phyloP scores from a whole-genome alignment of 2,113 vertebrate species.

The Spermophilus dauricus region DNA sequence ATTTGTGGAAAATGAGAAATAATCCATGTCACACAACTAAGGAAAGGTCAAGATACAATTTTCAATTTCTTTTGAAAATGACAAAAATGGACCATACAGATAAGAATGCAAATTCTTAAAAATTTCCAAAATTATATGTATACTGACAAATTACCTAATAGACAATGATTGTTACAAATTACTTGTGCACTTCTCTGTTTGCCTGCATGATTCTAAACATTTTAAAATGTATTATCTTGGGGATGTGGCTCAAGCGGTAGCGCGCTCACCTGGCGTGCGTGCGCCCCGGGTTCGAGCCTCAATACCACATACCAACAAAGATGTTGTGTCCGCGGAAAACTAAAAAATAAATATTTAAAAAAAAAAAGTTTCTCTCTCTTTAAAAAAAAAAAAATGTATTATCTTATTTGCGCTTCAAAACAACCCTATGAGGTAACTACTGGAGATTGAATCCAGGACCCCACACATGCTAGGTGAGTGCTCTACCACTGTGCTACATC shows the following conservation, averaged over 20 bases:
- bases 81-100: not conserved
- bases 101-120: not conserved
- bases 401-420: slow-evolving; percentile 53
- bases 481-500: not conserved
- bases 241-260: too few relatives aligned
- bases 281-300: too few relatives aligned
- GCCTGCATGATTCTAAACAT: not conserved
- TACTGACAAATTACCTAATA: not conserved
- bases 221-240: slow-evolving; percentile 19
- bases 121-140: not conserved
- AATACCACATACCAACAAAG: too few relatives aligned
- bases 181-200: not conserved
- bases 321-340: too few relatives aligned
- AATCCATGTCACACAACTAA: not conserved
- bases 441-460: too few relatives aligned
- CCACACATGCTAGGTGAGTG: not conserved
- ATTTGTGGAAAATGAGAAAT: slow-evolving; percentile 38
- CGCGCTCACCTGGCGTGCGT: too few relatives aligned
- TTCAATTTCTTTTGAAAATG: not conserved
- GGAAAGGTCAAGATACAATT: not conserved
- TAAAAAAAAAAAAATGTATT: not conserved
- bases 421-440: not conserved
- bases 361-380: too few relatives aligned
- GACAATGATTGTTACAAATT: not conserved
- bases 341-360: too few relatives aligned